phyloP scores from a whole-genome alignment of 2,113 vertebrate species.

The Sylvia atricapilla region DNA sequence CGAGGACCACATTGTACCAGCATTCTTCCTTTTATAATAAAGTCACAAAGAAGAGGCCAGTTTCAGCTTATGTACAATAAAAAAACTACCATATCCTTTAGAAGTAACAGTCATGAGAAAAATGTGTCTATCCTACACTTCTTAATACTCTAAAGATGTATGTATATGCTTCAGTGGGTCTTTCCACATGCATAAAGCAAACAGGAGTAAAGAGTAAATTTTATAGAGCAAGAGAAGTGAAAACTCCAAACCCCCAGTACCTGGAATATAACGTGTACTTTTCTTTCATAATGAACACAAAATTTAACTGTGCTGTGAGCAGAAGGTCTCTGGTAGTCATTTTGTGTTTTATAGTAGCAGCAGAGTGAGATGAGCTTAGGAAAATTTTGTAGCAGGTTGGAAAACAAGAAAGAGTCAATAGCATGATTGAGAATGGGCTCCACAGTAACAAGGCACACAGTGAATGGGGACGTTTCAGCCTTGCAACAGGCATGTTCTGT shows the following conservation, averaged over 20 bases:
- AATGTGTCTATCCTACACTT: background rate
- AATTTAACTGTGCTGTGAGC: background rate
- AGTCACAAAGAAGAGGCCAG: background rate
- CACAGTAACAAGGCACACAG: fast-evolving
- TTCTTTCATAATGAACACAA: background rate
- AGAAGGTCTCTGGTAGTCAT: background rate
- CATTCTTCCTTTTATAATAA: background rate
- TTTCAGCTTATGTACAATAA: background rate
- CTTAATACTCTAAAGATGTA: background rate
- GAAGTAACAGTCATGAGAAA: background rate
- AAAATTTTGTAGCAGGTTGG: background rate
- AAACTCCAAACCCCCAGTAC: background rate
- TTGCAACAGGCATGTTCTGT: background rate
- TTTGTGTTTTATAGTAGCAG: background rate
- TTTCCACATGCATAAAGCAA: background rate
- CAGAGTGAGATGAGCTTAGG: background rate
- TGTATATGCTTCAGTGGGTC: background rate
- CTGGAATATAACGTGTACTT: background rate
- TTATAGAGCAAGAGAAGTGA: background rate
- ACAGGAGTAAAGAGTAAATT: background rate
- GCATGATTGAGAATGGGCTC: background rate
- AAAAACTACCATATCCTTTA: background rate
- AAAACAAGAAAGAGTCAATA: background rate
- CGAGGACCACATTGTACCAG: background rate
- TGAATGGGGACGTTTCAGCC: background rate